Evolutionary conservation across 2,113 vertebrate species (phyloP).

Genomic region (Quiscalus mexicanus): DNA sequence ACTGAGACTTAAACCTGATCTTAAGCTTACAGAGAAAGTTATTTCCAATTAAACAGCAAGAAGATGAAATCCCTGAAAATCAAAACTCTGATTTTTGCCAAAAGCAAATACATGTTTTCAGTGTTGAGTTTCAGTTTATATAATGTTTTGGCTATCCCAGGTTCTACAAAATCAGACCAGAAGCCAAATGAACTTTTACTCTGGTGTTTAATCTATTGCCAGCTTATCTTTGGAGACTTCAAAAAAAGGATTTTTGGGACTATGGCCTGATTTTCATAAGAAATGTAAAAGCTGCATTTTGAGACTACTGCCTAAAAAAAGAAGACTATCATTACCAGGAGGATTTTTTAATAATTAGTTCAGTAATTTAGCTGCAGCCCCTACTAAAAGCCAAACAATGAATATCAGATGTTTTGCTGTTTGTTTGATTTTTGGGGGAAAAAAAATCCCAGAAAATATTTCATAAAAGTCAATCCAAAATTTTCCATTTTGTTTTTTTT

Average conservation of each 20-base stretch:
- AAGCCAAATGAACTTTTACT: conserved; percentile 22
- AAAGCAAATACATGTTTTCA: not conserved
- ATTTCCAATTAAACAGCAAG: not conserved
- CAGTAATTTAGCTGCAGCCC: not conserved
- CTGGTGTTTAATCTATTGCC: not conserved
- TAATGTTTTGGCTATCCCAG: not conserved
- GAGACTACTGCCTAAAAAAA: not conserved
- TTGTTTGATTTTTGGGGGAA: not conserved
- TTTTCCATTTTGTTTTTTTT: not conserved
- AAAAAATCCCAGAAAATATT: not conserved
- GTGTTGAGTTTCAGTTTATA: not conserved
- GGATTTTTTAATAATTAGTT: not conserved
- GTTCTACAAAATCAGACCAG: not conserved
- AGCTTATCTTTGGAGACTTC: not conserved
- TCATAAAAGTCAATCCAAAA: not conserved
- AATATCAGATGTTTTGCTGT: not conserved
- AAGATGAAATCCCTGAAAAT: not conserved
- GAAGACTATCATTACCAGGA: not conserved
- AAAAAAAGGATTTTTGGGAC: not conserved
- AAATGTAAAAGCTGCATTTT: not conserved
- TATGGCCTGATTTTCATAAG: not conserved
- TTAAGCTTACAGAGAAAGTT: not conserved
- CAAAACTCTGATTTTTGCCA: not conserved
- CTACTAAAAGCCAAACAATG: not conserved
- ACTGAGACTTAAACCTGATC: not conserved